A percentile compares a stretch with the other conserved stretches of the same genome.
Conservation (phyloP, 2,888 invertebrate genomes). For the Antheraea assamensis region DNA sequence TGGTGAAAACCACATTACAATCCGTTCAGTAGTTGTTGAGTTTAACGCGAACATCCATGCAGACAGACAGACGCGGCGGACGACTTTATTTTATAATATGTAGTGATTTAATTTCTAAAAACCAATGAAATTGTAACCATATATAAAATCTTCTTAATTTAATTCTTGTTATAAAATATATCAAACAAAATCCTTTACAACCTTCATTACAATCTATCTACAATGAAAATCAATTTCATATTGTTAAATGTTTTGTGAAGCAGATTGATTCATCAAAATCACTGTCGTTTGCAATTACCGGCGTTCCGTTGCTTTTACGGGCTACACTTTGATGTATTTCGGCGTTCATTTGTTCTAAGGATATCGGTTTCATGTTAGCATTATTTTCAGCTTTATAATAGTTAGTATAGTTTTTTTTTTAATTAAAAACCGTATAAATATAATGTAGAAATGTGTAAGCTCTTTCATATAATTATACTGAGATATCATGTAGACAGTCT, state of each 20-base stretch:
- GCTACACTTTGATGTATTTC: constrained; percentile 10
- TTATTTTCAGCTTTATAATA: neutral
- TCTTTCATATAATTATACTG: no score
- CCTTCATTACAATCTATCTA: neutral
- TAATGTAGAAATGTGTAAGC: neutral
- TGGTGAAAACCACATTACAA: no score
- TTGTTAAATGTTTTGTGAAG: constrained; percentile 14
- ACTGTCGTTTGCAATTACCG: constrained; percentile 21
- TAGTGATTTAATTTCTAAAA: no score
- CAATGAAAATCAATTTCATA: neutral
- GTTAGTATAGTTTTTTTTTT: no score
- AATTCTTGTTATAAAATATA: no score
- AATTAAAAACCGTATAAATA: neutral
- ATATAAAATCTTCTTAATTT: no score
- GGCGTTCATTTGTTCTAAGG: constrained; percentile 4
- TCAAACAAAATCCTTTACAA: neutral
- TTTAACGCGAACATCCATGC: no score
- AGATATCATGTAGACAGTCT: no score
- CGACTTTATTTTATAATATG: no score
- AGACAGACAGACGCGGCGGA: no score
- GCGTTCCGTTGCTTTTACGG: constrained; percentile 19
- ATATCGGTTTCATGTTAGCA: neutral
- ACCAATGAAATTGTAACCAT: no score
- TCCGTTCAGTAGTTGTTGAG: no score
- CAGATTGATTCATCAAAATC: constrained; percentile 20